Evolutionary conservation across 2,797 vertebrate genomes (phyloP).

Genomic region (Valencia hispanica): DNA sequence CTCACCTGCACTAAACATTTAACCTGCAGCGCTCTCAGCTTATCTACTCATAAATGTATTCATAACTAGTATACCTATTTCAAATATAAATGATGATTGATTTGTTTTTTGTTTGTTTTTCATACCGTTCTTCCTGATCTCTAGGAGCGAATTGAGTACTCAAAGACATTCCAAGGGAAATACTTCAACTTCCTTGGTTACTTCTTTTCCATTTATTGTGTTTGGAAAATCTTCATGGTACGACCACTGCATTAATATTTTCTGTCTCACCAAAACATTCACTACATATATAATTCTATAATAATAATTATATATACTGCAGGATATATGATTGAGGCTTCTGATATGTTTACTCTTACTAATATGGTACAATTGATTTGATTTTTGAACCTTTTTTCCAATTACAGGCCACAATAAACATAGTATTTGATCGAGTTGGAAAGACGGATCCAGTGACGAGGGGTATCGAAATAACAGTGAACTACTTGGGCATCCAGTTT

Average conservation of each 20-base stretch:
- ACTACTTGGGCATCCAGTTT: slow-evolving; percentile 98
- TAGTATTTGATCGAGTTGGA: slow-evolving; percentile 97
- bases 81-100: not conserved
- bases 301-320: not conserved
- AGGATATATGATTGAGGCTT: not conserved
- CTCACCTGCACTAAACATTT: not conserved
- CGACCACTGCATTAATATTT: slow-evolving; percentile 37
- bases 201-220: slow-evolving; percentile 99
- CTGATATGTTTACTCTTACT: not conserved
- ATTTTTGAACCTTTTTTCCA: slow-evolving; percentile 14
- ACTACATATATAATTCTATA: no score
- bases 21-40: not conserved
- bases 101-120: not conserved
- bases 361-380: not conserved
- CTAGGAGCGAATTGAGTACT: slow-evolving; percentile 98
- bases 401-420: slow-evolving; percentile 96
- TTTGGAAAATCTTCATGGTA: slow-evolving; percentile 99
- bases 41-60: not conserved
- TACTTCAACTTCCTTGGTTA: slow-evolving; percentile 99
- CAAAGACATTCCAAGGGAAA: slow-evolving; percentile 98
- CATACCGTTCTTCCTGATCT: slow-evolving; percentile 29
- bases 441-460: slow-evolving; percentile 98
- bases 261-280: not conserved
- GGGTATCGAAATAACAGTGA: slow-evolving; percentile 99
- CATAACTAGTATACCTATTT: not conserved